Percentiles rank a stretch among this genome's conserved stretches.
These are phyloP conservation scores for Antechinus flavipes DNA, from an alignment of 2,113 vertebrate species.

Conservation along the genomic window DNA sequence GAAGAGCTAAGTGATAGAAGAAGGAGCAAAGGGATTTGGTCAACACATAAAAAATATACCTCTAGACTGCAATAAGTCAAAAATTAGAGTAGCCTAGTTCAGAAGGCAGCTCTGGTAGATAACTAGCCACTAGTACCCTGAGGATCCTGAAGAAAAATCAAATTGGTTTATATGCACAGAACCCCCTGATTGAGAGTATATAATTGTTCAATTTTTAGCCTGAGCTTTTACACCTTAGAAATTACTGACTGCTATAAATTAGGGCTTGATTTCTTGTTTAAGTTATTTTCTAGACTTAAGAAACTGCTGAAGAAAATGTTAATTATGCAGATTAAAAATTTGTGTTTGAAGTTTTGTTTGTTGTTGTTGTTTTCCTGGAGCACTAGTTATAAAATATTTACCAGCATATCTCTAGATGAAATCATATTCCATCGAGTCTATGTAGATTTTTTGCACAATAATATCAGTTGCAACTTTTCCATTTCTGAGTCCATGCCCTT, in stretches of 20 bases:
- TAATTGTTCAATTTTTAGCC: not conserved
- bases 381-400: not conserved
- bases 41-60: not conserved
- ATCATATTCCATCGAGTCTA: not conserved
- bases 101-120: not conserved
- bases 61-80: not conserved
- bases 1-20: not conserved
- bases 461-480: not conserved
- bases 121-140: not conserved
- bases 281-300: not conserved
- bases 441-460: not conserved
- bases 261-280: not conserved
- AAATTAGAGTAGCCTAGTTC: not conserved
- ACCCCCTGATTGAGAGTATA: not conserved
- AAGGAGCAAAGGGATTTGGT: not conserved
- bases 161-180: not conserved
- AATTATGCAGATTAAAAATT: not conserved
- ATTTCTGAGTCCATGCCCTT: not conserved
- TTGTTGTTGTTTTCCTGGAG: not conserved
- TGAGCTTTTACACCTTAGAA: not conserved
- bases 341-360: not conserved
- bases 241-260: not conserved
- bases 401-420: not conserved
- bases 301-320: not conserved
- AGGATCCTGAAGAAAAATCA: not conserved